A percentile compares a stretch with the other conserved stretches of the same genome.
Evolutionary conservation across 2,797 vertebrate genomes (phyloP).

Genomic region (Margarornis squamiger): DNA sequence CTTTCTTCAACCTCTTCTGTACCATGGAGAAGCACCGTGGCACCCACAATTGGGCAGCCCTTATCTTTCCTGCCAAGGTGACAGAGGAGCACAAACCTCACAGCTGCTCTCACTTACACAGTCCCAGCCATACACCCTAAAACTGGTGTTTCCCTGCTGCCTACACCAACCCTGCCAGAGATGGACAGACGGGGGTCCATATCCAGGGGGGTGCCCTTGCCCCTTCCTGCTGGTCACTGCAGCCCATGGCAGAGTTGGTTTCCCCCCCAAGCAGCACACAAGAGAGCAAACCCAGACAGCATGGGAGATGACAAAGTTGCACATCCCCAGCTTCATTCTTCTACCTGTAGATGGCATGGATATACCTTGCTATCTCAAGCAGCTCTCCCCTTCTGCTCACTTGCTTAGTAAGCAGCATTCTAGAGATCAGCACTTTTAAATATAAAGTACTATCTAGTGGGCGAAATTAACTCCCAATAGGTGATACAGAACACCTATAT

Average conservation of each 20-base stretch:
- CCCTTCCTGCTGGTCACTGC: background rate
- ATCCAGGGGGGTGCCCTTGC: background rate
- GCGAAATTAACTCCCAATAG: background rate
- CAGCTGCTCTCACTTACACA: background rate
- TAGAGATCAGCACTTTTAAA: background rate
- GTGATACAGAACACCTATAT: background rate
- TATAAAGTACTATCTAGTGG: background rate
- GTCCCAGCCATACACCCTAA: background rate
- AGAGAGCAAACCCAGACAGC: background rate
- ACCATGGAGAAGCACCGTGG: fast-evolving
- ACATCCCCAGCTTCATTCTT: background rate
- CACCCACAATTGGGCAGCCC: background rate
- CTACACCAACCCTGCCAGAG: background rate
- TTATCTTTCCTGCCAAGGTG: background rate
- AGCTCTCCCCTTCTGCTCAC: background rate
- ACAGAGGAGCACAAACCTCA: background rate
- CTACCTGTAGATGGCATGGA: constrained; percentile 57
- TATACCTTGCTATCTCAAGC: constrained; percentile 17
- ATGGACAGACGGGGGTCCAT: background rate
- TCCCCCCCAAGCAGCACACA: fast-evolving
- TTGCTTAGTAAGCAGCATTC: background rate
- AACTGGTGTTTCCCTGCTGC: background rate
- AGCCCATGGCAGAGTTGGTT: background rate
- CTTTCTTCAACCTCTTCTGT: background rate
- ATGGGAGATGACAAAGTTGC: background rate